Evolutionary conservation across 2,113 vertebrate genomes (phyloP), one percentile per base, ranked within the genome.

Genomic region (Chloebia gouldiae): DNA sequence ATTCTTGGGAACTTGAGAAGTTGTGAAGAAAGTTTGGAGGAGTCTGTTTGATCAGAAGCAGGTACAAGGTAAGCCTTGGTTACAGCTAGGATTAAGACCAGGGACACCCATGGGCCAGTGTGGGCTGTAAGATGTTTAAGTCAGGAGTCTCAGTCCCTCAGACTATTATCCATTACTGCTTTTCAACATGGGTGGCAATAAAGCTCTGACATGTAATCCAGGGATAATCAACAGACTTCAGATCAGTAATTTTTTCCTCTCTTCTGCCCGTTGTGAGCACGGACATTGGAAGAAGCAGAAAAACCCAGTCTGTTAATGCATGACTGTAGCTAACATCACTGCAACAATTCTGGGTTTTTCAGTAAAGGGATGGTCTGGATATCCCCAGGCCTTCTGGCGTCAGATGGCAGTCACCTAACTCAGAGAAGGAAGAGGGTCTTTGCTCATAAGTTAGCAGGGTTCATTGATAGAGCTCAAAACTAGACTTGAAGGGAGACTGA

Each of bases 301-400:
- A 9, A 37, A 59, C 5, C 1, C 15, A 15, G 15, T 44, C 14
- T 49, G 3, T 66, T 81, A 77, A 35, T 44, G 11, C 8, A 17
- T 42, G 14, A 7, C n/a, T 0, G 0, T 54, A 39, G 7, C 27
- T 64, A 21, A 21, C 78, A 60, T 40, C 19, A 20, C 31, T 20
- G 15, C 15, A 53, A 28, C 15, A 49, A 0, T 68, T 54, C 11
- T 3, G 6, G 2, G 1, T 10, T 69, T 91, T 64, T 60, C 3
- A 2, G 5, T 77, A 53, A 49, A 39, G 23, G 23, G 20, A 13
- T 40, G 4, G 13, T 37, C 27, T 56, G 6, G 7, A 18, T 6
- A 13, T 42, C 53, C 56, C 7, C 24, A 77, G 44, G 13, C 15
- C 15, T 71, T n/a, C n/a, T 37, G 18, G 10, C 17, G 5, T 59